Base-by-base conservation (phyloP, 1,140 invertebrate species). In the Pseudomyrmex sp. region DNA sequence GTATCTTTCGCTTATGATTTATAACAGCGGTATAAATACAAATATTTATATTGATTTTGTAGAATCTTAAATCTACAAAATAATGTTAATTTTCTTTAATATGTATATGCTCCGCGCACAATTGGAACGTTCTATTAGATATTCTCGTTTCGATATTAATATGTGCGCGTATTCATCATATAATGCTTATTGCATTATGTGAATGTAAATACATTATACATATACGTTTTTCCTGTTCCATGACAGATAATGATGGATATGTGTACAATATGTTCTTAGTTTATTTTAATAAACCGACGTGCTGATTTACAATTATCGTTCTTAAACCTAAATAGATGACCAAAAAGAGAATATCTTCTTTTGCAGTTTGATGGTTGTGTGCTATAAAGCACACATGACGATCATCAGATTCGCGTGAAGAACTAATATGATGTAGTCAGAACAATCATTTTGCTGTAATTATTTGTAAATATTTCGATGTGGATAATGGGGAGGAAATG, bases 231-330 rank as follows among this genome's bases (percentile, higher is more conserved):
- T 13, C 2, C 3, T 65, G 35, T 8, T 59, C 20, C 9, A 2
- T 66, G 66, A 15, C 62, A 66, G 18, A 26, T 35, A 82, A 52
- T 72, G 46, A 58, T 23, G 69, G 56, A 79, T 86, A 87, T 84
- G 72, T 86, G 84, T 58, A 87, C 26, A 50, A 73, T 35, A 58
- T 74, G 50, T 70, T n/a, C 69, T 56, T 15, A 58, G n/a, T 74
- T 59, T 68, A 61, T 35, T 66, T 66, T 20, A 50, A 76, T 35
- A 66, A 76, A 76, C 7, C 8, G 5, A 65, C n/a, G 56, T 18
- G 52, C 9, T 76, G 46, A 44, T 68, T 77, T 69, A 80, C 63
- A 80, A 72, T 72, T 56, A 7, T 73, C 20, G 59, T 56, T 26
- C 50, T 26, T 74, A 54, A 18, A 58, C 61, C 66, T 76, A 77